A percentile compares a stretch with the other conserved stretches of the same genome.
Evolutionary conservation across 2,797 vertebrate genomes (phyloP).

Genomic region (Poecilia gillii): DNA sequence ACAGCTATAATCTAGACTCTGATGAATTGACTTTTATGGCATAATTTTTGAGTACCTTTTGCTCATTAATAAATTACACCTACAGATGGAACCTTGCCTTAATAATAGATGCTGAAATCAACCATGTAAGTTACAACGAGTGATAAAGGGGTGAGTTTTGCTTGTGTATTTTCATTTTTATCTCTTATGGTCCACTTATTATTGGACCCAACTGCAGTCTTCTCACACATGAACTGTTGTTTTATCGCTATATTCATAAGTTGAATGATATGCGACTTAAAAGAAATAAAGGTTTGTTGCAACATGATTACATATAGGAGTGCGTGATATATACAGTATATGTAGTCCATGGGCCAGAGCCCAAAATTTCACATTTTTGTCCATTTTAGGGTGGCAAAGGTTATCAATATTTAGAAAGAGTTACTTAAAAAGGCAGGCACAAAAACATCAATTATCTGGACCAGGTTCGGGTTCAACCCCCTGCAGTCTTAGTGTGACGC

Average conservation of each 20-base stretch:
- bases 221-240: neutral
- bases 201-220: too few relatives aligned
- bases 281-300: neutral
- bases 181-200: neutral
- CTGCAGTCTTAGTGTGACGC: too few relatives aligned
- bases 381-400: too few relatives aligned
- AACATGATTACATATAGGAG: neutral
- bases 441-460: too few relatives aligned
- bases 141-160: neutral
- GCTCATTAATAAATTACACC: slow-evolving; percentile 38
- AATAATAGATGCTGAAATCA: slow-evolving; percentile 53
- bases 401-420: too few relatives aligned
- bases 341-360: too few relatives aligned
- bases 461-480: too few relatives aligned
- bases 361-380: too few relatives aligned
- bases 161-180: neutral
- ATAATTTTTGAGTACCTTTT: slow-evolving; percentile 41
- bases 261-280: neutral
- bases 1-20: slow-evolving; percentile 46
- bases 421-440: too few relatives aligned
- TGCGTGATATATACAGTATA: too few relatives aligned
- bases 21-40: slow-evolving; percentile 54
- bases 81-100: slow-evolving; percentile 52
- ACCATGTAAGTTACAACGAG: slow-evolving; percentile 33
- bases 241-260: neutral